Percentiles rank a stretch among this genome's conserved stretches.
These are phyloP conservation scores for Piezodorus guildinii DNA, from an alignment of 1,140 invertebrate species.

Conservation along the genomic window DNA sequence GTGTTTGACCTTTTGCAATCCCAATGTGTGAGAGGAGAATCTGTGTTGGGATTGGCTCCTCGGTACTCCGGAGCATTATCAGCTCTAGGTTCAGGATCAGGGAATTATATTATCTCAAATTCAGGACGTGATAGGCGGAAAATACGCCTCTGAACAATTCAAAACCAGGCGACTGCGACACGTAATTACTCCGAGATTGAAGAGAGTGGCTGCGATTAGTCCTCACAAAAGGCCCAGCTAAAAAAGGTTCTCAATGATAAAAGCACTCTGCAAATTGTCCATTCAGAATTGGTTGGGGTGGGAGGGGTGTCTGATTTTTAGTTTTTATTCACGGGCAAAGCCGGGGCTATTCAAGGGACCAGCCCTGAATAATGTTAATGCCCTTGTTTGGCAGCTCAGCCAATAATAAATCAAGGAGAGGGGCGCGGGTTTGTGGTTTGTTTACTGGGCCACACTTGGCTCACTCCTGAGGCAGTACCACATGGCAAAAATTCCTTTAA, in stretches of 20 bases:
- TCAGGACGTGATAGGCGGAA: neutral
- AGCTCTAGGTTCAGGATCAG: neutral
- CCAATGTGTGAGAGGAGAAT: too few relatives aligned
- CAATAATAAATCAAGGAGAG: conserved; percentile 17
- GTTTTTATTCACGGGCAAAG: conserved; percentile 16
- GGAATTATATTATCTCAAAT: neutral
- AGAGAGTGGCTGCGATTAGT: neutral
- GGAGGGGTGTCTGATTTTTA: conserved; percentile 1
- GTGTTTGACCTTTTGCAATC: too few relatives aligned
- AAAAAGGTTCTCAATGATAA: conserved; percentile 2
- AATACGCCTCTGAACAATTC: neutral
- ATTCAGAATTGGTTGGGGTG: neutral
- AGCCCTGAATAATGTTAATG: conserved; percentile 20
- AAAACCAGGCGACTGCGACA: neutral
- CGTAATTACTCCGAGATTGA: conserved; percentile 1
- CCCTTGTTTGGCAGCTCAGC: conserved; percentile 19
- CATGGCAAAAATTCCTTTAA: conserved; percentile 6
- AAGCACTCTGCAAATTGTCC: conserved; percentile 7
- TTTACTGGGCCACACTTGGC: conserved; percentile 17
- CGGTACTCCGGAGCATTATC: too few relatives aligned
- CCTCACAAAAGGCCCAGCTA: neutral
- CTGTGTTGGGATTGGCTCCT: too few relatives aligned
- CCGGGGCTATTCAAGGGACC: conserved; percentile 4
- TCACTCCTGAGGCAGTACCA: neutral
- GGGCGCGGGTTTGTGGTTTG: conserved; percentile 12